These are phyloP conservation scores for Macroramphosus scolopax DNA, from an alignment of 2,797 vertebrate species.

Conservation along the genomic window DNA sequence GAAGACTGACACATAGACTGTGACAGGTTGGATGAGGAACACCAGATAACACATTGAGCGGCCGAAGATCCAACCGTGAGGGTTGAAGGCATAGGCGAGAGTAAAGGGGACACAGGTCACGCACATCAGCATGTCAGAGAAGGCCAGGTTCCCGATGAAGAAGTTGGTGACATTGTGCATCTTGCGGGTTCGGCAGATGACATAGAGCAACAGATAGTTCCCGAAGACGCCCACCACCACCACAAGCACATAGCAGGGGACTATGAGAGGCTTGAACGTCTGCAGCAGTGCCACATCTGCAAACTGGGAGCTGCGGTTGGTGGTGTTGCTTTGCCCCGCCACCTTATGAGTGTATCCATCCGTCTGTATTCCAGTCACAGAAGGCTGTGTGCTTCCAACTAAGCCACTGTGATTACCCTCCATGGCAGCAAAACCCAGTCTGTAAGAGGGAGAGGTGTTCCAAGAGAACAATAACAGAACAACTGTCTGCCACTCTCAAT, in stretches of 20 bases:
- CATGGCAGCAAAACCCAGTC: constrained; percentile 46
- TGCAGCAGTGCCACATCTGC: constrained; percentile 75
- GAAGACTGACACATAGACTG: constrained; percentile 86
- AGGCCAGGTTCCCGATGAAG: constrained; percentile 86
- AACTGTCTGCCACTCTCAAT: too few species aligned
- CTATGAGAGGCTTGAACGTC: constrained; percentile 73
- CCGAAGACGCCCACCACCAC: constrained; percentile 81
- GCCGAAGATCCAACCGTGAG: constrained; percentile 85
- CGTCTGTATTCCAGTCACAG: constrained; percentile 21
- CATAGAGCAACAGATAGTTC: constrained; percentile 85
- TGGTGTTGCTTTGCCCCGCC: constrained; percentile 56
- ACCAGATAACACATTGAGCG: constrained; percentile 85
- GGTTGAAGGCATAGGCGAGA: constrained; percentile 85
- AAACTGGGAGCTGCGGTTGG: constrained; percentile 70
- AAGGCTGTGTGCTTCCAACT: constrained; percentile 19
- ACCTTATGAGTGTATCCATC: constrained; percentile 58
- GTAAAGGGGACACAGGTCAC: constrained; percentile 86
- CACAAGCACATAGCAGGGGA: constrained; percentile 79
- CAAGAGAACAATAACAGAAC: too few species aligned
- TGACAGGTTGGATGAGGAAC: constrained; percentile 84
- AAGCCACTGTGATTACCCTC: constrained; percentile 55
- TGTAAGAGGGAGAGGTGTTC: background rate
- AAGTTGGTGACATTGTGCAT: constrained; percentile 88
- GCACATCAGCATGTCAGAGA: constrained; percentile 88
- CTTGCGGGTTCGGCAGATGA: constrained; percentile 83